Evolutionary conservation across 2,888 invertebrate genomes (phyloP), one percentile per base, ranked within the genome.

Genomic region (Oeneis ivallda): DNA sequence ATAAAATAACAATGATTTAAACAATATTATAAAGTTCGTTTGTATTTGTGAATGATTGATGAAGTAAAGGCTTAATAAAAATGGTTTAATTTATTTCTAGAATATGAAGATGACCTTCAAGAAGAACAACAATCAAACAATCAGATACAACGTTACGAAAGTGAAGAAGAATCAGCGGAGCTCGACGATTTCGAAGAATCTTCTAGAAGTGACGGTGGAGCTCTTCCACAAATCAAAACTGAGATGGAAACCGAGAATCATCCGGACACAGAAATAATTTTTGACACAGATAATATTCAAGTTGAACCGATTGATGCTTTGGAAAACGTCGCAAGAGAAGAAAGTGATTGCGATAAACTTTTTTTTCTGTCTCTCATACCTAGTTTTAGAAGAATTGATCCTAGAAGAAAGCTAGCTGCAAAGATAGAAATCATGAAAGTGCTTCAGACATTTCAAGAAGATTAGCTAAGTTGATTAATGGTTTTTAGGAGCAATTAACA

Each of bases 341-440:
- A 82, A 61, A 77, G 77, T 41, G 84, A 86, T 37, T 83, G 83
- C 32, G 87, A 86, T 37, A 81, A 77, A 34, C 84, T 85, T 58
- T 86, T 87, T 43, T 76, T 84, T 68, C 41, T 86, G 17, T 86
- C 86, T 0, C 64, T 87, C 10, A 76, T 86, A 39, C 83, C 84
- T 0, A 79, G 80, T 62, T 83, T 86, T 65, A 81, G 78, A 63
- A 83, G 82, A 60, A 66, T 87, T 1, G 75, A 74, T 13, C 78
- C 77, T 17, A 81, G 76, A 52, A 79, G 82, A 66, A 86, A 83
- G 70, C 81, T 84, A 67, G 82, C 83, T 63, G 87, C 85, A 0
- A 81, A 79, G 43, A 86, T 87, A 63, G 82, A 80, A 69, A 81
- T 87, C 57, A 71, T 86, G 39, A 82, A 81, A 61, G 76, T 82